Percentiles rank a stretch among this genome's conserved stretches.
phyloP scores from a whole-genome alignment of 2,888 invertebrate genomes.

The Drosophila emarginata region DNA sequence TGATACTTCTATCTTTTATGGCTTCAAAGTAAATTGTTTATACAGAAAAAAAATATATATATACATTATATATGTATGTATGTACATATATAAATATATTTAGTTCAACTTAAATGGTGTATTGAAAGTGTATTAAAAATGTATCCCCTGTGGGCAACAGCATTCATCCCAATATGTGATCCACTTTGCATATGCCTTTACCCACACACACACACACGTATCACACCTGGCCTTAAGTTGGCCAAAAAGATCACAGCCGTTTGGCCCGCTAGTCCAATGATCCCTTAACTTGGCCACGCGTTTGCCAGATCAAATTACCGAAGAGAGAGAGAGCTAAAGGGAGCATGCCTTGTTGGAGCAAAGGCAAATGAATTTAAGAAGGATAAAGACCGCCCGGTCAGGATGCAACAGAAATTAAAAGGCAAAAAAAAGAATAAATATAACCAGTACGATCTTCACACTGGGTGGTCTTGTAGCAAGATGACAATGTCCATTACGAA shows the following conservation, averaged over 20 bases:
- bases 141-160: constrained; percentile 35
- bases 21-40: too few relatives aligned
- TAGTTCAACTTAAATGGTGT: too few relatives aligned
- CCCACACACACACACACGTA: constrained; percentile 22
- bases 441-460: constrained; percentile 2
- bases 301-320: constrained; percentile 60
- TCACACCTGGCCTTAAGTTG: constrained; percentile 52
- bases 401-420: constrained; percentile 34
- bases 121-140: constrained; percentile 5
- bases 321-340: constrained; percentile 12
- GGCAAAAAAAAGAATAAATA: constrained; percentile 10
- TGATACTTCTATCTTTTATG: too few relatives aligned
- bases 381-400: constrained; percentile 48
- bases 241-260: constrained; percentile 71
- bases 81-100: too few relatives aligned
- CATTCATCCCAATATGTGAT: constrained; percentile 57
- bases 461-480: constrained; percentile 34
- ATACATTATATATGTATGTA: too few relatives aligned
- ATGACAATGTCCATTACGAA: constrained; percentile 5
- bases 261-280: constrained; percentile 45
- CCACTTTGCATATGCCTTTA: constrained; percentile 59
- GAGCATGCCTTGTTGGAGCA: constrained; percentile 50
- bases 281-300: constrained; percentile 62
- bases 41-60: too few relatives aligned
- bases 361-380: constrained; percentile 27